Percentiles rank a stretch among this genome's conserved stretches.
These are phyloP conservation scores for Babyrousa celebensis DNA, from an alignment of 2,797 vertebrate genomes.

Conservation along the genomic window DNA sequence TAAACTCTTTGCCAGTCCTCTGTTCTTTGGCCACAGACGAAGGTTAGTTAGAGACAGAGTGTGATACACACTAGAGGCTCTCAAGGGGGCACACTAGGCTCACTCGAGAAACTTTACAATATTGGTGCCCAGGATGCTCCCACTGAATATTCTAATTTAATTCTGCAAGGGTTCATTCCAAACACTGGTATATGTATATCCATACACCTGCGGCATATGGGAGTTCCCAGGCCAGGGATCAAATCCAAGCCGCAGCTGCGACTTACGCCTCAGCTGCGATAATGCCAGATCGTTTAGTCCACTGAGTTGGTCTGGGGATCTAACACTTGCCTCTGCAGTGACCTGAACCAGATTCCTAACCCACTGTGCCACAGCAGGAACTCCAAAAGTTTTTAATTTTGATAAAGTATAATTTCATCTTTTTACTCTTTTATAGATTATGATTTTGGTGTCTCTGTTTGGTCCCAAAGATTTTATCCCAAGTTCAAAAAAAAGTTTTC, in stretches of 20 bases:
- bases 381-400: background rate
- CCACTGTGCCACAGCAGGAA: too few species aligned
- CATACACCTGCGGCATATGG: too few species aligned
- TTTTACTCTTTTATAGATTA: background rate
- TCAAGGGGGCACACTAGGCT: background rate
- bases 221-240: too few species aligned
- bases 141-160: conserved; percentile 1
- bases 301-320: too few species aligned
- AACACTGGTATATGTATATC: background rate
- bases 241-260: too few species aligned
- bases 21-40: background rate
- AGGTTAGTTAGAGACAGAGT: background rate
- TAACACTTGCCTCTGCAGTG: too few species aligned
- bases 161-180: background rate
- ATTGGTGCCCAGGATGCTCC: background rate
- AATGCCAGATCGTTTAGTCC: too few species aligned
- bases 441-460: background rate
- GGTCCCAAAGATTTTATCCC: background rate
- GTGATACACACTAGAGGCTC: background rate
- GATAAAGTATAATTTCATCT: background rate
- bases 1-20: background rate
- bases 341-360: too few species aligned
- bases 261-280: too few species aligned
- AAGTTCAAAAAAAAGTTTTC: background rate
- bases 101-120: background rate